Evolutionary conservation across 2,797 vertebrate genomes (phyloP), one percentile per base, ranked within the genome.

Genomic region (Falco peregrinus): DNA sequence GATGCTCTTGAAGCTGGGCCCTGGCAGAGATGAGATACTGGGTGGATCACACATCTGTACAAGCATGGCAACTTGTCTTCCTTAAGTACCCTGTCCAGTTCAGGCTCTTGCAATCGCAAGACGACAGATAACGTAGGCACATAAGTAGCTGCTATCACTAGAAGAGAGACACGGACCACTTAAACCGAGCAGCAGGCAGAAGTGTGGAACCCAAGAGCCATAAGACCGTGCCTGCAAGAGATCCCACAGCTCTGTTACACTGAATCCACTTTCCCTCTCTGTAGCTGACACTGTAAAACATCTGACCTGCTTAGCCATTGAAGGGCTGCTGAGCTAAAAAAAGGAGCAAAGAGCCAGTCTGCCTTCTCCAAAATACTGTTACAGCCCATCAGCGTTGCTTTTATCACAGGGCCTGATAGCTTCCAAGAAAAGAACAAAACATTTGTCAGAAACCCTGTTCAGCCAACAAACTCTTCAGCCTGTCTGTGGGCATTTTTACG

Each of bases 391-490:
- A 5, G 57, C 69, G 37, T 50, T 82, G 60, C 61, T 84, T 90
- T 69, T 97, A 97, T 97, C 93, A 73, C 81, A 76, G 56, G 31
- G 70, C 57, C 47, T 43, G 89, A 96, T 91, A 92, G 86, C 59
- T 95, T 95, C 92, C 84, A 77, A 95, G 88, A 95, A 97, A 95
- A 95, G 90, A 96, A 94, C 85, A 90, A 31, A 83, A 59, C 65
- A 67, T 59, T 71, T 92, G 70, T 87, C 92, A 96, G 70, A 95
- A 83, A 21, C 25, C n/a, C 53, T 47, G 5, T 64, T 92, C 76
- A 90, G 94, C 63, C 47, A 92, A 85, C 75, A 83, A 92, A 85
- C 75, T 81, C 94, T 93, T 89, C 43, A 69, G 73, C 33, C 68
- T 90, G 53, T 64, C 93, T 48, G 57, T 61, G 37, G 43, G 50